Percentiles rank a stretch among this genome's conserved stretches.
These are phyloP conservation scores for Arctia plantaginis DNA, from an alignment of 2,888 invertebrate genomes.

Conservation along the genomic window DNA sequence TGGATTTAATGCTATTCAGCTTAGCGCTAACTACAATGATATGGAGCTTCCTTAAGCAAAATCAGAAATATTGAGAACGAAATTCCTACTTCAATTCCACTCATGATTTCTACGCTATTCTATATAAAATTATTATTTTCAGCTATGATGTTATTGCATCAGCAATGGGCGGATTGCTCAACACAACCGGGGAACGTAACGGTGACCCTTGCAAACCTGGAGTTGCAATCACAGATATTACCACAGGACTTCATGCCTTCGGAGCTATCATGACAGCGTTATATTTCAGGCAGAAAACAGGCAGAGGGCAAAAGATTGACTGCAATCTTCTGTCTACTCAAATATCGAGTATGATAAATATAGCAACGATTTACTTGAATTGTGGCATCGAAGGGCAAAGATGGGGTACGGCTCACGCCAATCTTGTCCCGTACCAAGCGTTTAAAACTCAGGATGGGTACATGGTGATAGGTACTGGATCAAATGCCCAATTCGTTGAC, in stretches of 20 bases:
- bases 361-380: constrained; percentile 96
- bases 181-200: constrained; percentile 94
- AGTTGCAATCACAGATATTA: constrained; percentile 96
- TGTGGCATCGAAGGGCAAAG: constrained; percentile 91
- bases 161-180: constrained; percentile 95
- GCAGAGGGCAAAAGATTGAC: constrained; percentile 96
- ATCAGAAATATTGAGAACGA: background rate
- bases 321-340: constrained; percentile 97
- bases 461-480: constrained; percentile 95
- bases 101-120: too few relatives aligned
- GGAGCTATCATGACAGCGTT: constrained; percentile 97
- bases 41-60: background rate
- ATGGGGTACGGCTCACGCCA: constrained; percentile 97
- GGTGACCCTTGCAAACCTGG: constrained; percentile 97
- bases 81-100: background rate
- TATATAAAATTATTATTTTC: too few relatives aligned
- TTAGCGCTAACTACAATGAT: background rate
- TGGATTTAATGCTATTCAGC: background rate
- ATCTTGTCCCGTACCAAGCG: constrained; percentile 97
- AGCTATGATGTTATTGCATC: constrained; percentile 97
- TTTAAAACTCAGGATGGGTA: constrained; percentile 94
- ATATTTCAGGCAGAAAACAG: constrained; percentile 91
- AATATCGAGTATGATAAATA: constrained; percentile 94
- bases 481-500: constrained; percentile 92
- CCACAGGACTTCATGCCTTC: constrained; percentile 97